Conservation (phyloP, 2,113 vertebrate species). For the Ceyx margarethae region DNA sequence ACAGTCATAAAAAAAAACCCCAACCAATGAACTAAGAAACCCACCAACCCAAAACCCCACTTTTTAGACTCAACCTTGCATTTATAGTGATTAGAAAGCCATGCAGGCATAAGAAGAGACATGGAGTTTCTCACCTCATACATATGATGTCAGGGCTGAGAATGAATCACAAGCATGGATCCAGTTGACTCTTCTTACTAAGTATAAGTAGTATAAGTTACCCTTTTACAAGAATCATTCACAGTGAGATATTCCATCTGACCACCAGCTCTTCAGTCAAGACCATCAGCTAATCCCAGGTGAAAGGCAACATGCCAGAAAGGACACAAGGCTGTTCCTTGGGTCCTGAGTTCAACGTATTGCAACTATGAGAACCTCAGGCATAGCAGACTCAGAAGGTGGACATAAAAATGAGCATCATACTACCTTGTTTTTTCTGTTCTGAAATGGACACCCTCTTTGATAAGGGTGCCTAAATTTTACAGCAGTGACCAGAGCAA, state of each 20-base stretch:
- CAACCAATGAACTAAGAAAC: not conserved
- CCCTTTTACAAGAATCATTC: not conserved
- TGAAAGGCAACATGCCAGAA: not conserved
- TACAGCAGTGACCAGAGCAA: not conserved
- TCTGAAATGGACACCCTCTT: not conserved
- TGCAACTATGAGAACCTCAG: not conserved
- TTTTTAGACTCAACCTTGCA: not conserved
- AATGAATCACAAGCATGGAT: not conserved
- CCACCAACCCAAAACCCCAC: too few species aligned
- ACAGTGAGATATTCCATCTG: not conserved
- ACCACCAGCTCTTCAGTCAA: not conserved
- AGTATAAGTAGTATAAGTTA: too few species aligned
- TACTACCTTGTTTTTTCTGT: not conserved
- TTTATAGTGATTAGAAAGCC: not conserved
- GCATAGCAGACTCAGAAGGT: not conserved
- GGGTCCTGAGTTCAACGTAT: not conserved
- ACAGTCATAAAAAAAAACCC: not conserved
- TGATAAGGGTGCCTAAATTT: not conserved
- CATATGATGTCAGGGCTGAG: not conserved
- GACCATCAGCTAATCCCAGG: not conserved
- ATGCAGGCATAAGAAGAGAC: not conserved
- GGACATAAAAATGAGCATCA: not conserved
- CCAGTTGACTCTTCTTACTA: not conserved
- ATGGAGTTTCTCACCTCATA: not conserved
- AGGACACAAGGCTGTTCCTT: accelerated